Base-by-base conservation (phyloP, 2,888 invertebrate species). In the Pristionchus japonicus region DNA sequence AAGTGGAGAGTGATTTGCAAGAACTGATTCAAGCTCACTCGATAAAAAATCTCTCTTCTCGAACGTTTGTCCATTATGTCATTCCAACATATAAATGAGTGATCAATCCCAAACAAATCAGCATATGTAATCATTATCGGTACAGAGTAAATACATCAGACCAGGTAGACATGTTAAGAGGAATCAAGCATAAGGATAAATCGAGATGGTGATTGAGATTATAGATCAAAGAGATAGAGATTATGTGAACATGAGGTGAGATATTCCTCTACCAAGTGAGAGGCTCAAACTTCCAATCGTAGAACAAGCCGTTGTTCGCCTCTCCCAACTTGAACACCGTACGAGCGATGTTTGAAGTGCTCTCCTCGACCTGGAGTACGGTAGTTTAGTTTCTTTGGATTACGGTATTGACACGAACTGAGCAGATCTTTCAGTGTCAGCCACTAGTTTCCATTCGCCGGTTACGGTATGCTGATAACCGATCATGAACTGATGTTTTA, bases 331-430 rank as follows among this genome's bases (percentile, higher is more conserved):
- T 34, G 83, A 57, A 37, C 2, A 84, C 27, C 13, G 52, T 34
- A 52, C 43, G 31, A 27, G 57, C 34, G 57, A 84, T 43, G 17
- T 31, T 43, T 1, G 57, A 31, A 6, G 83, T 84, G 20, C 47
- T 47, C 27, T 84, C 57, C 37, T 84, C 83, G 34, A 84, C 57
- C 83, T 84, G 52, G 43, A 84, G 37, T 37, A 64, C 31, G 64
- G 15, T 64, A 57, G 17, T 57, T 57, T 9, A 57, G 20, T 20
- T 3, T 13, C 3, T n/a, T n/a, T n/a, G 3, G 52, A 57, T 34
- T 31, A 64, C 64, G 31, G 64, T 64, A 64, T 3, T 17, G 15
- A 13, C 31, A 64, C 31, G n/a, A n/a, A n/a, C n/a, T n/a, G n/a
- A n/a, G n/a, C n/a, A n/a, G n/a, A n/a, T n/a, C n/a, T n/a, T n/a